Evolutionary conservation across 2,797 vertebrate genomes (phyloP).

Genomic region (Silurus lanzhouensis): DNA sequence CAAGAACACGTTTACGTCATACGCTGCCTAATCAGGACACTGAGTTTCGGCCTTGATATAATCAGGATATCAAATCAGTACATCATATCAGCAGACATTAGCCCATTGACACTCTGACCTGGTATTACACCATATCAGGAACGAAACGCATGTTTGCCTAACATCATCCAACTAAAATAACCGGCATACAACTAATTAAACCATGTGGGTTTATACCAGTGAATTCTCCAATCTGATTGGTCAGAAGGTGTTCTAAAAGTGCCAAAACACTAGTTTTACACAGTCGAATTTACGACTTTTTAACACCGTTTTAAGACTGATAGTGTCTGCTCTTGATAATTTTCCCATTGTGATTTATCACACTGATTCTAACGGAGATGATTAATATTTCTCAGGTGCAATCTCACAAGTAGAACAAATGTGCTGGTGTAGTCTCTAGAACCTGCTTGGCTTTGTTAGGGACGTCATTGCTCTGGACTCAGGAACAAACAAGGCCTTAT

Average conservation of each 20-base stretch:
- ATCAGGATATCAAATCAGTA: neutral
- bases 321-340: neutral
- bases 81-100: conserved; percentile 1
- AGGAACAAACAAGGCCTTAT: neutral
- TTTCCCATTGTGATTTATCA: neutral
- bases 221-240: neutral
- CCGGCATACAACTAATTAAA: neutral
- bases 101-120: neutral
- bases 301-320: too few relatives aligned
- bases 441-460: neutral
- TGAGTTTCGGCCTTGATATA: neutral
- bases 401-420: neutral
- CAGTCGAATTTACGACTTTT: too few relatives aligned
- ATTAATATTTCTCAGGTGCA: neutral
- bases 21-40: neutral
- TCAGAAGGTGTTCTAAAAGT: neutral
- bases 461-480: neutral
- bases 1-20: neutral
- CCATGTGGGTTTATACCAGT: neutral
- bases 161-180: neutral
- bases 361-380: neutral
- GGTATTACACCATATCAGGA: neutral
- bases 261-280: neutral
- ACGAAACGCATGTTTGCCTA: neutral
- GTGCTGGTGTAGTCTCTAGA: neutral